A percentile compares a stretch with the other conserved stretches of the same genome.
Conservation (phyloP, 2,888 invertebrate species). For the Drosophila lacicola region DNA sequence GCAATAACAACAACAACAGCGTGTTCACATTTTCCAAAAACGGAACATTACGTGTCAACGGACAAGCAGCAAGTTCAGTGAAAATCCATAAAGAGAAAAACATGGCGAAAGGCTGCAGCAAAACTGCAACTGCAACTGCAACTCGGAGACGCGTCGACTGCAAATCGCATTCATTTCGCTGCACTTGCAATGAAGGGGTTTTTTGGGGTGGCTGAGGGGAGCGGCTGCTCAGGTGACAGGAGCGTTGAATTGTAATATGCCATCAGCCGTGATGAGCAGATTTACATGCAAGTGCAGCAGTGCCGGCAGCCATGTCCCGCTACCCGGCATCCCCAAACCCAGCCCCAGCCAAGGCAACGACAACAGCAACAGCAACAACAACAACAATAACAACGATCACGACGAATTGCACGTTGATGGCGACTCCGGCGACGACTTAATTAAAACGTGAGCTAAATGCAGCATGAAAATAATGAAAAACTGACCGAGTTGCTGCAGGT, state of each 20-base stretch:
- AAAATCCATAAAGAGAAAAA: slow-evolving; percentile 73
- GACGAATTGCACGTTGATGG: slow-evolving; percentile 31
- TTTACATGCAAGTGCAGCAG: slow-evolving; percentile 82
- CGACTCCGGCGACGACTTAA: slow-evolving; percentile 72
- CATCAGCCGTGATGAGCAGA: slow-evolving; percentile 83
- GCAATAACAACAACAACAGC: slow-evolving; percentile 21
- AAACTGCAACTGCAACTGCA: slow-evolving; percentile 50
- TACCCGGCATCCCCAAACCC: too few species aligned
- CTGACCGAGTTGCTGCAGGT: slow-evolving; percentile 70
- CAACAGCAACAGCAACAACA: slow-evolving; percentile 22
- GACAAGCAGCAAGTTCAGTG: slow-evolving; percentile 54
- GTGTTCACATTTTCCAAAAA: slow-evolving; percentile 60
- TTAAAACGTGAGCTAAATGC: slow-evolving; percentile 82
- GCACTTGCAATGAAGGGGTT: slow-evolving; percentile 12
- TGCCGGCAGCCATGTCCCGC: slow-evolving; percentile 25
- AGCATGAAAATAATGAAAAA: slow-evolving; percentile 81
- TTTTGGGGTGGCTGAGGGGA: neutral
- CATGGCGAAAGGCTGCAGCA: slow-evolving; percentile 46
- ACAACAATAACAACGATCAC: slow-evolving; percentile 34
- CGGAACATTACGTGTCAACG: slow-evolving; percentile 68
- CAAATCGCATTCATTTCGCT: slow-evolving; percentile 81
- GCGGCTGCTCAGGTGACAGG: slow-evolving; percentile 35
- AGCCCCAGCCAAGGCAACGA: slow-evolving; percentile 21
- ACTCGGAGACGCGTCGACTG: slow-evolving; percentile 75
- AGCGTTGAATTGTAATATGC: slow-evolving; percentile 74